phyloP scores from a whole-genome alignment of 2,797 vertebrate species.

The Leptatherina wallacei region DNA sequence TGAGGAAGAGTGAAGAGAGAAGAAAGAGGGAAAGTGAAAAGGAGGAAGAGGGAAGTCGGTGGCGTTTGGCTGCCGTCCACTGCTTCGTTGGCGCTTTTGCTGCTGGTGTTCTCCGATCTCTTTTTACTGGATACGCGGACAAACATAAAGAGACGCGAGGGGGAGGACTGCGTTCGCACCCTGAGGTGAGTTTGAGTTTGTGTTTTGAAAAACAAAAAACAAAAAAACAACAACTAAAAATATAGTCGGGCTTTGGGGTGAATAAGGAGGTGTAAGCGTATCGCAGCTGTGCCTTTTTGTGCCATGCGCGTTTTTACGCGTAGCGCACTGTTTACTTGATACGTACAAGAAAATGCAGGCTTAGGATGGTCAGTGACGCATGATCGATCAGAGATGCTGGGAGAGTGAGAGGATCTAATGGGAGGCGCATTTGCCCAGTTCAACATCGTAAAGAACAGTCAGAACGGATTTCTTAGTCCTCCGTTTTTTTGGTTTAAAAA shows the following conservation, averaged over 20 bases:
- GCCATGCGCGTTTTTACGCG: constrained; percentile 55
- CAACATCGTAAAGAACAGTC: not conserved
- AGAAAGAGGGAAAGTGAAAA: constrained; percentile 25
- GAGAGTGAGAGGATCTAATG: not conserved
- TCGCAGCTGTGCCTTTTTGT: constrained; percentile 25
- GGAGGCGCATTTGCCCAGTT: not conserved
- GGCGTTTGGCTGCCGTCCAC: constrained; percentile 65
- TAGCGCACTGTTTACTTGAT: constrained; percentile 11
- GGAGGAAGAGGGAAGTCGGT: constrained; percentile 43
- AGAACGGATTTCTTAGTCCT: not conserved
- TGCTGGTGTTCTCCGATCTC: constrained; percentile 25
- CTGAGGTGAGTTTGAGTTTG: constrained; percentile 75
- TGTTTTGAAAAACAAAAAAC: not conserved
- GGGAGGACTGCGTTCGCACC: constrained; percentile 76
- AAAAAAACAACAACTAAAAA: not conserved
- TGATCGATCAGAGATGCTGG: constrained; percentile 22
- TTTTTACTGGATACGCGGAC: constrained; percentile 70
- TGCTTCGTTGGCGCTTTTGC: constrained; percentile 57
- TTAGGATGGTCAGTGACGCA: constrained; percentile 51
- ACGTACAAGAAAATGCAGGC: not conserved
- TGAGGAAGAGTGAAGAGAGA: constrained; percentile 56
- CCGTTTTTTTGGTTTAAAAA: not conserved
- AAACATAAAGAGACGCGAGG: constrained; percentile 54
- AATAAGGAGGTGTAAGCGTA: too few species aligned
- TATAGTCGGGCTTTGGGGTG: not conserved